Percentiles rank a stretch among this genome's conserved stretches.
Conservation (phyloP, 2,888 invertebrate genomes). For the Hirtodrosophila confusa region DNA sequence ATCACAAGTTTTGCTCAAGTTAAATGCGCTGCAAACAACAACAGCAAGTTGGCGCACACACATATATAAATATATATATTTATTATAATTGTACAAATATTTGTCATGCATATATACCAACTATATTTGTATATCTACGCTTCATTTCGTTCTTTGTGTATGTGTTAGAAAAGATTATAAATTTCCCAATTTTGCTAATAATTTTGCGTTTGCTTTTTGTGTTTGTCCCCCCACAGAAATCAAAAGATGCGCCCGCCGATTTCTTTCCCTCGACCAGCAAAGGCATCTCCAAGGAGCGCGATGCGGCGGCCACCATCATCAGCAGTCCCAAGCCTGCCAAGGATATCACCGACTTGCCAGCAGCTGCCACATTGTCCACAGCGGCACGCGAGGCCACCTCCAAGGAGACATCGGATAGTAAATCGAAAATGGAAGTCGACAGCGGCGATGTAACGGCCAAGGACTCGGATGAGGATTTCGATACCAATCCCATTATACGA, state of each 20-base stretch:
- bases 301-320: constrained; percentile 46
- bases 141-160: constrained; percentile 52
- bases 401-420: constrained; percentile 70
- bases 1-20: constrained; percentile 48
- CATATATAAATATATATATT: constrained; percentile 26
- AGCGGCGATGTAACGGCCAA: constrained; percentile 80
- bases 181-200: not conserved
- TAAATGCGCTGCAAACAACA: constrained; percentile 58
- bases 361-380: constrained; percentile 43
- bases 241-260: constrained; percentile 73
- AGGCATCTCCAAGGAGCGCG: constrained; percentile 74
- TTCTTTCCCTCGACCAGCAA: constrained; percentile 72
- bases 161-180: constrained; percentile 31
- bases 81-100: constrained; percentile 36
- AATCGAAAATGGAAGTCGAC: constrained; percentile 75
- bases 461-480: constrained; percentile 79
- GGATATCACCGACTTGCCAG: constrained; percentile 61
- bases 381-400: constrained; percentile 52
- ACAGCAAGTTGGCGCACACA: constrained; percentile 66
- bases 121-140: constrained; percentile 31
- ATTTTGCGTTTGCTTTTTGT: not conserved
- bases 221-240: constrained; percentile 58
- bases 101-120: constrained; percentile 10
- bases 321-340: constrained; percentile 50
- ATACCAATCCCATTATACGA: constrained; percentile 80